Evolutionary conservation across 2,888 invertebrate species (phyloP).

Genomic region (Zhengitettix transpicula): DNA sequence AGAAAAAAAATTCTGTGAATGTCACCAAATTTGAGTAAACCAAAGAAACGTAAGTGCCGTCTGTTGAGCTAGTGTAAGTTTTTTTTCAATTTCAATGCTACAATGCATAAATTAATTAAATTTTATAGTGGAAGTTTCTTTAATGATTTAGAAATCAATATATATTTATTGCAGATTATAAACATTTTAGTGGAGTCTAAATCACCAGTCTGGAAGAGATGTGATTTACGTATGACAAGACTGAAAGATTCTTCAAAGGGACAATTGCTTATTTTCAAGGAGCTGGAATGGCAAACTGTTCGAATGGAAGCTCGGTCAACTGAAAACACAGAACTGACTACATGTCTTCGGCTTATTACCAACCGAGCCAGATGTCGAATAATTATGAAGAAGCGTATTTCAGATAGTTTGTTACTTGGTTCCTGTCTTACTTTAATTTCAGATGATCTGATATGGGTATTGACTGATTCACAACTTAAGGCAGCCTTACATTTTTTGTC

Average conservation of each 20-base stretch:
- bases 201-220: slow-evolving; percentile 75
- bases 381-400: slow-evolving; percentile 83
- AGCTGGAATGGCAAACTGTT: slow-evolving; percentile 92
- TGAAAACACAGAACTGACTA: slow-evolving; percentile 59
- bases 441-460: slow-evolving; percentile 92
- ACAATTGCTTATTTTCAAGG: slow-evolving; percentile 90
- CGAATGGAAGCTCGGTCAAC: slow-evolving; percentile 86
- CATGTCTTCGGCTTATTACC: slow-evolving; percentile 67
- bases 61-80: too few relatives aligned
- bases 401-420: slow-evolving; percentile 86
- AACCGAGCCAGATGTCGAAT: slow-evolving; percentile 90
- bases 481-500: slow-evolving; percentile 83
- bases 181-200: slow-evolving; percentile 60
- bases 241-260: slow-evolving; percentile 79
- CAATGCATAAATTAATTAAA: too few relatives aligned
- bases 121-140: too few relatives aligned
- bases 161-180: not conserved
- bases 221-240: slow-evolving; percentile 78
- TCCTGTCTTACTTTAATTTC: slow-evolving; percentile 82
- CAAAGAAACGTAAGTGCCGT: too few relatives aligned
- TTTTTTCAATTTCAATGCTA: too few relatives aligned
- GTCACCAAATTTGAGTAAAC: too few relatives aligned
- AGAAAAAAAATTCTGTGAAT: too few relatives aligned
- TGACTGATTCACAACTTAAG: slow-evolving; percentile 89
- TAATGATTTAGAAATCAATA: too few relatives aligned